Base-by-base conservation (phyloP, 2,888 invertebrate genomes). In the Flexamia atlantica region DNA sequence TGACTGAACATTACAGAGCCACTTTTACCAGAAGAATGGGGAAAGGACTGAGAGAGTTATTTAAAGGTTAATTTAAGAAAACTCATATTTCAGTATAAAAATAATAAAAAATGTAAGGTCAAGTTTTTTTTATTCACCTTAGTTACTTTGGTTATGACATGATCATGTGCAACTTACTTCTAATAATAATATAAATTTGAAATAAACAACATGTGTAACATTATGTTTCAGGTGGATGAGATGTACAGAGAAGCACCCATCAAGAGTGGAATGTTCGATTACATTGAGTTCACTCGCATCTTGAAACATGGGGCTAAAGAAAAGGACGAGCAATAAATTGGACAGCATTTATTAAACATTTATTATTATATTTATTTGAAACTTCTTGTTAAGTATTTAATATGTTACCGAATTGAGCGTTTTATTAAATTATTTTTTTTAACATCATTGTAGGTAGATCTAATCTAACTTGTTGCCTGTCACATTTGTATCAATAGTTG, bases 201-300 rank as follows among this genome's bases (percentile, higher is more conserved):
- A n/a, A n/a, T n/a, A n/a, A n/a, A n/a, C n/a, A n/a, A n/a, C n/a
- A n/a, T 9, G 36, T 36, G 36, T 36, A 36, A 36, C 36, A 36
- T 36, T n/a, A n/a, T 76, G 4, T 87, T 89, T 25, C 87, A 93
- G 93, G 93, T 99, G 0, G 99, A 99, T 90, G 99, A 99, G 90
- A 98, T 99, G 97, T 97, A 98, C 89, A 93, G 99, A 5, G 99
- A 99, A 91, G 99, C 99, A 42, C 99, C 99, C 3, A 99, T 99
- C 88, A 97, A 97, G 88, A 91, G 92, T 87, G 96, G 96, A 0
- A 93, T 97, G 90, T 99, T 99, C 90, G 98, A 99, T 91, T 99
- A 99, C 90, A 95, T 98, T 80, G 99, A 99, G 92, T 99, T 99
- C 90, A 99, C 99, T 46, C 95, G 99, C 89, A 99, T 99, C 89